Base-by-base conservation (phyloP, 2,797 vertebrate species). In the Enteromius mattozi region DNA sequence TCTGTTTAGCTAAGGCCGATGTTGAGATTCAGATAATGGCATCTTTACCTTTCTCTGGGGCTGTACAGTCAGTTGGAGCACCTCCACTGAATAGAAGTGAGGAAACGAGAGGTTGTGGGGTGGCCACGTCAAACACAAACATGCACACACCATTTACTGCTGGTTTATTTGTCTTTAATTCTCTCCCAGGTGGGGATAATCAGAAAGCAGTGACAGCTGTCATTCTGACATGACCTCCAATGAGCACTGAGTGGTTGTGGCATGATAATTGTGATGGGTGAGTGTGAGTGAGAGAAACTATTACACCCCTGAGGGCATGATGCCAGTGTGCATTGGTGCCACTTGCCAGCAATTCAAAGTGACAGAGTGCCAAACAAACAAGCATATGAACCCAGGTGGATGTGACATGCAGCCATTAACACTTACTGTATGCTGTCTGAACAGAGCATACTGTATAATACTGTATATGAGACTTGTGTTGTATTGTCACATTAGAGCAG, bases 101-200 rank as follows among this genome's bases (percentile, higher is more conserved):
- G 84, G 91, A 87, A 92, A 90, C 88, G 86, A 91, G 88, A 81
- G 83, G 24, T 54, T n/a, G 91, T 89, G 91, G 82, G 89, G 90
- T 89, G 89, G 88, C 59, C 56, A 59, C 49, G 6, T 42, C 69
- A 78, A 76, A 89, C 74, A 80, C 88, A 81, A 69, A 88, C 63
- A 61, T 61, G 33, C 80, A 78, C 80, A 80, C 81, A 78, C n/a
- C 56, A 61, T 27, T 61, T 61, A 61, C 56, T 10, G 56, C n/a
- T 61, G 56, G 56, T 94, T 95, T 95, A 93, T 96, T 94, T 94
- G 93, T 93, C 92, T 94, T 95, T 95, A 95, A 94, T 95, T 95
- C 94, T 91, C 93, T 85, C 85, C 88, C 89, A 92, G 87, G 86
- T 89, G 90, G 85, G 90, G 90, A 92, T 94, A 95, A 94, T 93